Evolutionary conservation across 2,113 vertebrate genomes (phyloP).

Genomic region (Dissostichus mawsoni): DNA sequence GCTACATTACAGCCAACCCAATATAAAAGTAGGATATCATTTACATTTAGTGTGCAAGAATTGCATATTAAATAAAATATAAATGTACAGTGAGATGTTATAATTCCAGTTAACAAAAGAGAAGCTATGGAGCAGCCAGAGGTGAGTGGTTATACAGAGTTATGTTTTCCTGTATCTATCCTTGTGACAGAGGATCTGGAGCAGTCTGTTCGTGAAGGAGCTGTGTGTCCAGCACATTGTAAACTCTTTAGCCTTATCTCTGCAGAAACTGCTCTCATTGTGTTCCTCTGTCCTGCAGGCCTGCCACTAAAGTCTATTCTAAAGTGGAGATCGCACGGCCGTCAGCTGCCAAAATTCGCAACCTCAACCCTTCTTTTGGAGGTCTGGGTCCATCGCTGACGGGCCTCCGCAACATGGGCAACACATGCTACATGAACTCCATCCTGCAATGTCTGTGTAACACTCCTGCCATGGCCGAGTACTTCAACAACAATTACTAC

Average conservation of each 20-base stretch:
- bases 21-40: no score
- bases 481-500: slow-evolving; percentile 95
- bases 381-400: slow-evolving; percentile 92
- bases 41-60: no score
- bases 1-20: no score
- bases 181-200: no score
- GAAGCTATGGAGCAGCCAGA: no score
- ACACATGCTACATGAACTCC: slow-evolving; percentile 99
- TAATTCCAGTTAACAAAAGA: no score
- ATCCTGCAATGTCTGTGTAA: slow-evolving; percentile 98
- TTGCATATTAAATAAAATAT: no score
- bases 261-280: background rate
- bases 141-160: no score
- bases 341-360: slow-evolving; percentile 94
- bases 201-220: no score
- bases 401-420: slow-evolving; percentile 95
- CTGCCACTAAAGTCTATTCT: slow-evolving; percentile 75
- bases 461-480: slow-evolving; percentile 91
- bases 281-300: slow-evolving; percentile 63
- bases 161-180: no score
- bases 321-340: slow-evolving; percentile 93
- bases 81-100: no score
- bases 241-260: background rate
- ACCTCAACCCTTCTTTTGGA: slow-evolving; percentile 94
- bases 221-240: background rate